Conservation (phyloP, 2,113 vertebrate species). For the Heteronetta atricapilla region DNA sequence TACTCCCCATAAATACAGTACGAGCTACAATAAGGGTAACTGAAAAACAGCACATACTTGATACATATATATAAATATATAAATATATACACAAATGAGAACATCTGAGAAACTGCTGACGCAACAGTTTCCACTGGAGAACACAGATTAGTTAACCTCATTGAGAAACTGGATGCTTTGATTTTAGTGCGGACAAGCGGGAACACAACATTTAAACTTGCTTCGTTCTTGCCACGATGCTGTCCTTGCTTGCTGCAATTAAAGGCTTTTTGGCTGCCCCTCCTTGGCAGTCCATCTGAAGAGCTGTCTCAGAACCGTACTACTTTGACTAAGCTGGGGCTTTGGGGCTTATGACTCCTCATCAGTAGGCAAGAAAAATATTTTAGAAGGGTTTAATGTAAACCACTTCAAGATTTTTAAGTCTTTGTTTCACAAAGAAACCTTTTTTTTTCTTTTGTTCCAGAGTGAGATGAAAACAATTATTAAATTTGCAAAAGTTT, state of each 20-base stretch:
- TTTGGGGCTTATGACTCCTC: background rate
- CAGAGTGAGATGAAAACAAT: background rate
- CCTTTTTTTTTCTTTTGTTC: background rate
- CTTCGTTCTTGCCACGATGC: background rate
- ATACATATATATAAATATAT: background rate
- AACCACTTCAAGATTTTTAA: background rate
- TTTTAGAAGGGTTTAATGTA: background rate
- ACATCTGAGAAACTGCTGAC: background rate
- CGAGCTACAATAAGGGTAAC: background rate
- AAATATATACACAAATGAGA: background rate
- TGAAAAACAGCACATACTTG: background rate
- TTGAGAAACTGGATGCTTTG: background rate
- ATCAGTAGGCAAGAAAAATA: background rate
- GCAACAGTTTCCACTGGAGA: background rate
- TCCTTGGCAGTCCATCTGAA: background rate
- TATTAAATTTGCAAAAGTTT: background rate
- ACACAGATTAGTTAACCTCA: background rate
- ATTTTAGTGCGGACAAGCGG: background rate
- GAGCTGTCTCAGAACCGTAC: background rate
- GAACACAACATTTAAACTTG: background rate
- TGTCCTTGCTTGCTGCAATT: background rate
- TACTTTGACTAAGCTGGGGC: background rate
- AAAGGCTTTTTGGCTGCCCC: background rate
- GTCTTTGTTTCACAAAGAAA: background rate
- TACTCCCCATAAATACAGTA: background rate